Evolutionary conservation across 2,888 invertebrate species (phyloP).

Genomic region (Lysandra bellargus): DNA sequence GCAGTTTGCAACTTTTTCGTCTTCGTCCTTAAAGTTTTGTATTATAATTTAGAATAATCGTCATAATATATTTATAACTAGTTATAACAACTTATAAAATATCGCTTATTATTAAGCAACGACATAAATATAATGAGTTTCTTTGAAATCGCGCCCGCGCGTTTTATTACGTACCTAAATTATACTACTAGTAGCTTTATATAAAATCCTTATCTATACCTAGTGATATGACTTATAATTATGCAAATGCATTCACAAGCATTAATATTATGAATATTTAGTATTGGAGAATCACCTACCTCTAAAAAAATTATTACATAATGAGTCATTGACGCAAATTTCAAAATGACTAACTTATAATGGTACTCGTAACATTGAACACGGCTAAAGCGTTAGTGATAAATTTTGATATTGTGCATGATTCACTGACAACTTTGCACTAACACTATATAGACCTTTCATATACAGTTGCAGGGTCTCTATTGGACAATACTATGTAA

Average conservation of each 20-base stretch:
- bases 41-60: not conserved
- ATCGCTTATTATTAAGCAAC: not conserved
- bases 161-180: not conserved
- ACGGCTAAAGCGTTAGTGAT: not conserved
- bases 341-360: not conserved
- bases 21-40: too few species aligned
- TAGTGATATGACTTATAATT: not conserved
- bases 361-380: not conserved
- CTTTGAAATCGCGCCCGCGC: conserved; percentile 21
- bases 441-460: not conserved
- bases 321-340: not conserved
- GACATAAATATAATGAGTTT: conserved; percentile 2
- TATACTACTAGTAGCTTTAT: not conserved
- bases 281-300: not conserved
- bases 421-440: not conserved
- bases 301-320: not conserved
- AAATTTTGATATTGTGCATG: not conserved
- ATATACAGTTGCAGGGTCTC: not conserved
- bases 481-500: not conserved
- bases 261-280: not conserved
- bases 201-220: not conserved
- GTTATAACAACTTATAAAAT: not conserved
- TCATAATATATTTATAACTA: not conserved
- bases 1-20: too few species aligned
- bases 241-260: not conserved